Base-by-base conservation (phyloP, 2,113 vertebrate species). In the Anser cygnoides region DNA sequence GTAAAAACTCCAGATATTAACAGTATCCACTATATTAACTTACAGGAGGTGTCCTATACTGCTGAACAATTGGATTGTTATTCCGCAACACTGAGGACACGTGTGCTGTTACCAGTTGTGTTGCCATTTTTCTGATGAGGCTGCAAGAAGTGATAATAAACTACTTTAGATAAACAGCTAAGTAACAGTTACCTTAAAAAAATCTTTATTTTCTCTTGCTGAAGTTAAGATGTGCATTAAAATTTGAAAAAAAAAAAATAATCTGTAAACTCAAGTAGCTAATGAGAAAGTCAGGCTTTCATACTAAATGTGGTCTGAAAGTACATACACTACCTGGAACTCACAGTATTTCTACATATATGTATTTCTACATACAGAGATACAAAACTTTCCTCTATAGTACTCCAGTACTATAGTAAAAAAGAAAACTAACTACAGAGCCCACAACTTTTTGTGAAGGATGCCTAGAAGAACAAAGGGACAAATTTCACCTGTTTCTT, bases 61-160 rank as follows among this genome's bases (percentile, higher is more conserved):
- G 99, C 77, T 97, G 98, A 91, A 91, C 95, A 66, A 98, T 66
- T 0, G 97, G 92, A 23, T 95, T 97, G 68, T 97, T 98, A 68
- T 97, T 98, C 98, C 98, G 99, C 87, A 99, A 97, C 35, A 98
- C 76, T 14, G 99, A 99, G 70, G 99, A 99, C 97, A 99, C 98
- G 84, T 99, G 99, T 18, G 99, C 96, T 6, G 99, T 98, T n/a
- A 99, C 99, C 91, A 99, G 98, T 97, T 99, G 99, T 37, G 99
- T 98, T 43, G 99, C 99, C 99, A 99, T 99, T 89, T 98, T 98
- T 88, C 98, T 98, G 92, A 99, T 98, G 10, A 99, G 98, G 72
- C 99, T 99, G 96, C 49, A 96, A 82, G 20, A 97, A 93, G 65
- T 29, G 12, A 63, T 18, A 54, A 74, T 16, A 55, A 70, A 44